Evolutionary conservation across 2,797 vertebrate species (phyloP), one percentile per base, ranked within the genome.

Genomic region (Hoplostethus mediterraneus): DNA sequence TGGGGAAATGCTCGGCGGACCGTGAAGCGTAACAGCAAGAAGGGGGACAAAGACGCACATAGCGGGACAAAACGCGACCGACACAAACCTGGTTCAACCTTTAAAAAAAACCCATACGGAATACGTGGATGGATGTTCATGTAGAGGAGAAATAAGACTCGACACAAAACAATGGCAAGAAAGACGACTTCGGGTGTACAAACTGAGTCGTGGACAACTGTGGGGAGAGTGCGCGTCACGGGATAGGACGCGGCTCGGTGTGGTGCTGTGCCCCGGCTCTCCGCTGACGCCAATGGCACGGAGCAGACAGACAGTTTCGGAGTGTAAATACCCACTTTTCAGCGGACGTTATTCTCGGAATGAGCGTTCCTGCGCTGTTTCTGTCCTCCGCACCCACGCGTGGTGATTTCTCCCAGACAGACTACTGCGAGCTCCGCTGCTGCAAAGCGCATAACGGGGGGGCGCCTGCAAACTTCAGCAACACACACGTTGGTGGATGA

Each of bases 21-120:
- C 93, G 92, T 94, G 93, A 94, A 93, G 90, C 90, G 87, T 86
- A 91, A 90, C 91, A 91, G 88, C 88, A 72, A 87, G 82, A 75
- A 80, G 83, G 68, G 73, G 76, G 90, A 91, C 90, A 94, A 93
- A 94, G 93, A 92, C 92, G 81, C 89, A 53, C 81, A 69, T 79
- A 90, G 85, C 83, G 82, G 90, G 80, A 79, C 85, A 63, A 77
- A 82, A 63, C 44, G 77, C 71, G 70, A 72, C 76, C 64, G 86
- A 75, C 16, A 79, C 64, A 73, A 80, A 77, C 55, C 60, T 48
- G 55, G 6, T 59, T 54, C 48, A 47, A 65, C 64, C 49, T 28
- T 49, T 59, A 57, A 5, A 38, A 56, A 61, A 21, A 21, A 21
- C 1, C 1, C 21, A 21, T 16, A 31, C 16, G 62, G 63, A 70